Evolutionary conservation across 2,797 vertebrate species (phyloP).

Genomic region (Balearica regulorum): DNA sequence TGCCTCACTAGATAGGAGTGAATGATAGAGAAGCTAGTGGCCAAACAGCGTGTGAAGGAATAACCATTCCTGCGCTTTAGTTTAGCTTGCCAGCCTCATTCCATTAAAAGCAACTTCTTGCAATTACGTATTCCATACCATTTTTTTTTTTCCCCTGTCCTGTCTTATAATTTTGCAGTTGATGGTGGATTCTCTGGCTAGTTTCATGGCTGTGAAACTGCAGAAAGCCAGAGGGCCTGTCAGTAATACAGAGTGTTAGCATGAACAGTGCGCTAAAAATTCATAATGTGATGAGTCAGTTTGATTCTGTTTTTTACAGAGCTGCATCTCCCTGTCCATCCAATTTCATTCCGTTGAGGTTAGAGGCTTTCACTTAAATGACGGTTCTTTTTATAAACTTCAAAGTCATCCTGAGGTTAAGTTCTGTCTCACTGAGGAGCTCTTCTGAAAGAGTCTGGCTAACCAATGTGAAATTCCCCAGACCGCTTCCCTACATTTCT

Average conservation of each 20-base stretch:
- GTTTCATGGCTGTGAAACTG: constrained; percentile 49
- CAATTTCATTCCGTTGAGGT: constrained; percentile 59
- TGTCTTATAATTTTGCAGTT: constrained; percentile 12
- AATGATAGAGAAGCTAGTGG: neutral
- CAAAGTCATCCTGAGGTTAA: constrained; percentile 69
- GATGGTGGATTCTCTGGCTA: constrained; percentile 21
- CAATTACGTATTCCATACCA: neutral
- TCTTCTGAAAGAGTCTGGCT: constrained; percentile 36
- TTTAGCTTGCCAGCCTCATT: neutral
- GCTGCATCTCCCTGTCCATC: constrained; percentile 59
- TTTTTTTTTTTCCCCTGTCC: neutral
- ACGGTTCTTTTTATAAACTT: constrained; percentile 73
- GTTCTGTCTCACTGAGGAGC: constrained; percentile 51
- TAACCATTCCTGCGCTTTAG: neutral
- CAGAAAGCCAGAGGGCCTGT: constrained; percentile 65
- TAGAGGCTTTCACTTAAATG: constrained; percentile 64
- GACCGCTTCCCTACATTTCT: constrained; percentile 23
- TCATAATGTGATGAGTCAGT: constrained; percentile 69
- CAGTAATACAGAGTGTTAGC: constrained; percentile 47
- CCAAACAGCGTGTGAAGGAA: neutral
- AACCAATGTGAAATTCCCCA: constrained; percentile 45
- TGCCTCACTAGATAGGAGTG: neutral
- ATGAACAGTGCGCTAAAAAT: constrained; percentile 50
- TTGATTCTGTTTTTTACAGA: constrained; percentile 64
- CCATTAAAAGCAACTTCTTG: constrained; percentile 7